A percentile compares a stretch with the other conserved stretches of the same genome.
phyloP scores from a whole-genome alignment of 2,113 vertebrate species.

The Ardeotis arabs region DNA sequence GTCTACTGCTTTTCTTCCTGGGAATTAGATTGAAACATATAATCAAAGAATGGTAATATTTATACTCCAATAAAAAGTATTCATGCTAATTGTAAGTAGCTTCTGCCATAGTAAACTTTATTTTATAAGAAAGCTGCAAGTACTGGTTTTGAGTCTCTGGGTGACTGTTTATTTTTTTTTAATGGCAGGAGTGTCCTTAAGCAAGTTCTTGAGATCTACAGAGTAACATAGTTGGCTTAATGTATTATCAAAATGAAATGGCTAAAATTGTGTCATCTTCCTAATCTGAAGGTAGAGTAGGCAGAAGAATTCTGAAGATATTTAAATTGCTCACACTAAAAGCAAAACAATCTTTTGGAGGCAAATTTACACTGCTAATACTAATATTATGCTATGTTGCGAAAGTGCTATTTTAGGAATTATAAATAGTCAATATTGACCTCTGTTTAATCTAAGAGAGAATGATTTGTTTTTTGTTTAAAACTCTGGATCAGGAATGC shows the following conservation, averaged over 20 bases:
- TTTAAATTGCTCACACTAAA: not conserved
- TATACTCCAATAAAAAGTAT: not conserved
- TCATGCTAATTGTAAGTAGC: not conserved
- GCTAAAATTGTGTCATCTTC: not conserved
- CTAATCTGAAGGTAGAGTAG: not conserved
- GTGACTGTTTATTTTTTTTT: not conserved
- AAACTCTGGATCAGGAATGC: not conserved
- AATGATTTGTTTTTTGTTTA: not conserved
- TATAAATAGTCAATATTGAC: not conserved
- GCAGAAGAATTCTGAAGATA: not conserved
- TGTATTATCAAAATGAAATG: not conserved
- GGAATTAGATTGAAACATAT: not conserved
- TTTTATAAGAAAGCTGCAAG: not conserved
- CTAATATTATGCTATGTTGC: not conserved
- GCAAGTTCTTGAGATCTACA: not conserved
- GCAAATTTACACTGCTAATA: not conserved
- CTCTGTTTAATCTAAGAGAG: not conserved
- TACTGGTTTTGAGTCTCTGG: not conserved
- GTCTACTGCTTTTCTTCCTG: not conserved
- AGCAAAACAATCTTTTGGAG: not conserved
- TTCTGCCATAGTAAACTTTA: not conserved
- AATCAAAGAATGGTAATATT: not conserved
- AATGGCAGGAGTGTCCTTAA: not conserved
- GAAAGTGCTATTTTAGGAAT: not conserved
- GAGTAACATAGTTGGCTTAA: not conserved